A percentile compares a stretch with the other conserved stretches of the same genome.
Evolutionary conservation across 1,140 invertebrate genomes (phyloP).

Genomic region (Akabosia matsudoensis): DNA sequence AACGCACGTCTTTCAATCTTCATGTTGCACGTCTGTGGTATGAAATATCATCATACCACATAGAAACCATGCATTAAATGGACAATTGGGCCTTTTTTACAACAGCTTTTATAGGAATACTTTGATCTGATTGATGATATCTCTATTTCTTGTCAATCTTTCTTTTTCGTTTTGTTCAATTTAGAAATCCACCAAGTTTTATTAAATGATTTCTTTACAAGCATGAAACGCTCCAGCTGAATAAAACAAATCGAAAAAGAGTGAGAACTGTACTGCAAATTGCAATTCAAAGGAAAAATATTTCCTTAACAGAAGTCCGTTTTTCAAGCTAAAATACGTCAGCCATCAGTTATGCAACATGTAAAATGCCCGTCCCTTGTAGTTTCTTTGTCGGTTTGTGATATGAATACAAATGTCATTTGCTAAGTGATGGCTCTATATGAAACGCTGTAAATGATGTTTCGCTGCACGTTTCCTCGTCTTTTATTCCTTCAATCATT

Average conservation of each 20-base stretch:
- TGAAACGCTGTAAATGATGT: neutral
- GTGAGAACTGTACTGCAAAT: too few species aligned
- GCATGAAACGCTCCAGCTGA: neutral
- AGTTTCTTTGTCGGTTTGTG: neutral
- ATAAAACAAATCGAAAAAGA: too few species aligned
- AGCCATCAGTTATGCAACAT: neutral
- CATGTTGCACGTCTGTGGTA: too few species aligned
- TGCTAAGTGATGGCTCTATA: neutral
- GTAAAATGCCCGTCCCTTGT: too few species aligned
- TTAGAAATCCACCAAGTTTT: neutral
- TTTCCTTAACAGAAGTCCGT: neutral
- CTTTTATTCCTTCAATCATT: constrained; percentile 15
- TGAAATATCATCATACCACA: too few species aligned
- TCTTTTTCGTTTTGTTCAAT: neutral
- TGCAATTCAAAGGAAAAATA: neutral
- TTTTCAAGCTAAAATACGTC: neutral
- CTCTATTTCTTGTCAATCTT: neutral
- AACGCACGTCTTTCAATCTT: too few species aligned
- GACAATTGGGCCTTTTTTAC: neutral
- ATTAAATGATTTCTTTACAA: neutral
- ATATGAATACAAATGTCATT: neutral
- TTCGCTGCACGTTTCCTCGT: neutral
- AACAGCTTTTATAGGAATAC: neutral
- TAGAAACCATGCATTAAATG: too few species aligned
- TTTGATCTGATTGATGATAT: constrained; percentile 11